Evolutionary conservation across 2,113 vertebrate species (phyloP).

Genomic region (Physeter macrocephalus): DNA sequence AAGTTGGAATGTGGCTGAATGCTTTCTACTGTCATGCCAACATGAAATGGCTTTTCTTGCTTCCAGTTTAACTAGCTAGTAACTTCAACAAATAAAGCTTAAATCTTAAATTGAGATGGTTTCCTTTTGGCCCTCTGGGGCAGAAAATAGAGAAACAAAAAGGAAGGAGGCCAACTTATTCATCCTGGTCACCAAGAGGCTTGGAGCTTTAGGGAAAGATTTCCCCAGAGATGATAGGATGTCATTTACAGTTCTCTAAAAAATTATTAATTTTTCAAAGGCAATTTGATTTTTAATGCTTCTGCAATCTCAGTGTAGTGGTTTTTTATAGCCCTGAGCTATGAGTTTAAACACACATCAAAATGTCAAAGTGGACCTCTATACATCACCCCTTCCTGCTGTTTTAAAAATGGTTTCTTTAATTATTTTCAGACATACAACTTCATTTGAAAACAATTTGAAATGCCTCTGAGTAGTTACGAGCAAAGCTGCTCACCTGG

Average conservation of each 20-base stretch:
- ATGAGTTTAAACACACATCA: constrained; percentile 12
- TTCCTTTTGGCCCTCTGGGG: constrained; percentile 32
- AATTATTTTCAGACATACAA: constrained; percentile 37
- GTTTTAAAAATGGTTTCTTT: constrained; percentile 21
- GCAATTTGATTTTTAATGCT: constrained; percentile 57
- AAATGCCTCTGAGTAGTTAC: not conserved
- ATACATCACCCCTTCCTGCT: not conserved
- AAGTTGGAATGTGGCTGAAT: not conserved
- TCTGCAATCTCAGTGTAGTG: constrained; percentile 12
- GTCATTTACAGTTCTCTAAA: constrained; percentile 40
- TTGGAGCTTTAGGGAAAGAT: constrained; percentile 25
- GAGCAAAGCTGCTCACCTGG: not conserved
- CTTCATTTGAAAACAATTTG: constrained; percentile 4
- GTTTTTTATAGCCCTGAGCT: constrained; percentile 32
- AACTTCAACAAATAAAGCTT: constrained; percentile 33
- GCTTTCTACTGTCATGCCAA: not conserved
- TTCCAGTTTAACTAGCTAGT: constrained; percentile 29
- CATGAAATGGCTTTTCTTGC: constrained; percentile 4
- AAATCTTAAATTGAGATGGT: constrained; percentile 22
- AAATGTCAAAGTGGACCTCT: not conserved
- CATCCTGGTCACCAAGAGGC: not conserved
- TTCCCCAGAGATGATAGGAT: not conserved
- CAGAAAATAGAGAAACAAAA: not conserved
- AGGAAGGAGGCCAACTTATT: constrained; percentile 9
- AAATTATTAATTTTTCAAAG: constrained; percentile 9